These are phyloP conservation scores for Drosophila arawakana DNA, from an alignment of 1,140 invertebrate species.

Conservation along the genomic window DNA sequence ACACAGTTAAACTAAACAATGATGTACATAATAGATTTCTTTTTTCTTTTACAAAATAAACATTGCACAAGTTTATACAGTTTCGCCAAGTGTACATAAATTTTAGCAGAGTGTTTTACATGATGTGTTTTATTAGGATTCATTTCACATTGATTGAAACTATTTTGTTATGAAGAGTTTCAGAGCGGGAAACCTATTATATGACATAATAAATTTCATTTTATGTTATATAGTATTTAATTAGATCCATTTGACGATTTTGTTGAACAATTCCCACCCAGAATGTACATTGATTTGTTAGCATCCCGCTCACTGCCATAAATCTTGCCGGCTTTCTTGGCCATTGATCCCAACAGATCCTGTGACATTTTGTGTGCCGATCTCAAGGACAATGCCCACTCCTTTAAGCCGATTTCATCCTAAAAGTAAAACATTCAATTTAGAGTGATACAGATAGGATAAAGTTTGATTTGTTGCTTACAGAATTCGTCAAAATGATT, in stretches of 20 bases:
- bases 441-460: background rate
- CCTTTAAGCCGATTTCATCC: slow-evolving; percentile 97
- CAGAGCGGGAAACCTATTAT: slow-evolving; percentile 57
- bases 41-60: slow-evolving; percentile 16
- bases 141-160: slow-evolving; percentile 38
- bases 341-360: slow-evolving; percentile 96
- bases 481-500: slow-evolving; percentile 96
- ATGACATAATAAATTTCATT: slow-evolving; percentile 49
- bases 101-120: slow-evolving; percentile 37
- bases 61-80: slow-evolving; percentile 29
- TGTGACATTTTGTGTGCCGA: slow-evolving; percentile 96
- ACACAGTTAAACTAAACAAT: slow-evolving; percentile 19
- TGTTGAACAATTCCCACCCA: slow-evolving; percentile 75
- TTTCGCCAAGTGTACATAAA: slow-evolving; percentile 21
- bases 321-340: slow-evolving; percentile 98
- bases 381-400: slow-evolving; percentile 95
- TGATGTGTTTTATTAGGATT: slow-evolving; percentile 43
- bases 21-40: slow-evolving; percentile 18
- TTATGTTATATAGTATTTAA: slow-evolving; percentile 55
- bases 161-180: slow-evolving; percentile 42
- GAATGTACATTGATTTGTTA: slow-evolving; percentile 78
- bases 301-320: slow-evolving; percentile 91
- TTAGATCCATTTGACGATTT: slow-evolving; percentile 81
- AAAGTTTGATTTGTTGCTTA: slow-evolving; percentile 84
- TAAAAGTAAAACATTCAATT: slow-evolving; percentile 84